Base-by-base conservation (phyloP, 2,888 invertebrate species). In the Sminthurinus aureus region DNA sequence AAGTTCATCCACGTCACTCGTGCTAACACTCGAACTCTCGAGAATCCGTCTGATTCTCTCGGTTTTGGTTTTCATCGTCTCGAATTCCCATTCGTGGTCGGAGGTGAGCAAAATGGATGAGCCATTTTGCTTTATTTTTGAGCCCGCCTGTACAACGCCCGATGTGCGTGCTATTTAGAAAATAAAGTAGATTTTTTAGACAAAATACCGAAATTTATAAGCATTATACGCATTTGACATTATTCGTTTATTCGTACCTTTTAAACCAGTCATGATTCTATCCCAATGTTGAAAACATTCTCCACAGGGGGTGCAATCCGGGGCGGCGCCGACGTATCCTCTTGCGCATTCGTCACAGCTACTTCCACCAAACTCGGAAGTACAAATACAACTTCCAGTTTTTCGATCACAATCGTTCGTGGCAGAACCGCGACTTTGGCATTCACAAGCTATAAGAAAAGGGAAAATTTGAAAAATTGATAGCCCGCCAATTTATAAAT, bases 231-330 rank as follows among this genome's bases (percentile, higher is more conserved):
- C 38, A 1, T 38, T 38, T 38, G n/a, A n/a, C n/a, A n/a, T n/a
- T n/a, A n/a, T n/a, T n/a, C n/a, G n/a, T n/a, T n/a, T n/a, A n/a
- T n/a, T 20, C 84, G 78, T 89, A 92, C 92, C 92, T 91, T 92
- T 93, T 51, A 95, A 90, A 75, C 94, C 94, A 86, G 93, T 93
- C 82, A 99, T 93, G 85, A 97, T 95, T 81, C 93, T 90, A 91
- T 99, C 99, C 99, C 99, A 99, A 90, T 97, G 98, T 90, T 98
- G 95, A 90, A 99, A 99, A 91, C 99, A 99, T 91, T 99, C 99
- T 22, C 99, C 99, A 90, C 99, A 99, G 0, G 98, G 95, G 80
- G 93, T 93, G 90, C 99, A 99, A 89, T 94, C 92, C 0, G 99
- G 98, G 84, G 98, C 96, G 84, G 93, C 92, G 18, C 99, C 99